phyloP scores from a whole-genome alignment of 2,797 vertebrate species.

The Miichthys miiuy region DNA sequence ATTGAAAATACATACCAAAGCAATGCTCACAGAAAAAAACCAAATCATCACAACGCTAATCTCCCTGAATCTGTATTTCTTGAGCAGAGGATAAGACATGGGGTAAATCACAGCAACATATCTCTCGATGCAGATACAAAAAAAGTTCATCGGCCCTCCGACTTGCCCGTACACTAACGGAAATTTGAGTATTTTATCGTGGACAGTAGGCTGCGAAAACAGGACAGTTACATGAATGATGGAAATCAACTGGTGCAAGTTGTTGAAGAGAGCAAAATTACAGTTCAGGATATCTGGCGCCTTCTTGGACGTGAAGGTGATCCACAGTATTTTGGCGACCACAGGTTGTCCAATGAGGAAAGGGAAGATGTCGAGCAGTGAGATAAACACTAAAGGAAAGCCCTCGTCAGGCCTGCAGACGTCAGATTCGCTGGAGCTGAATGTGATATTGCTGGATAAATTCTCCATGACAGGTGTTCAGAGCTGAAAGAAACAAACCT shows the following conservation, averaged over 20 bases:
- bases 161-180: constrained; percentile 21
- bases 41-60: constrained; percentile 28
- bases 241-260: constrained; percentile 26
- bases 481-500: constrained; percentile 3
- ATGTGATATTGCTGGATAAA: rapidly evolving
- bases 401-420: rapidly evolving
- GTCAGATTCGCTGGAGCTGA: rapidly evolving
- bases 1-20: rapidly evolving
- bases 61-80: constrained; percentile 60
- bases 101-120: constrained; percentile 63
- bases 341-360: constrained; percentile 48
- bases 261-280: constrained; percentile 56
- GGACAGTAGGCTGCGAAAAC: rapidly evolving
- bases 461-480: constrained; percentile 11
- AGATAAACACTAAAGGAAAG: rapidly evolving
- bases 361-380: background rate
- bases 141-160: constrained; percentile 50
- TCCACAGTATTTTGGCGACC: constrained; percentile 37
- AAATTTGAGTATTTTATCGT: rapidly evolving
- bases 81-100: constrained; percentile 59
- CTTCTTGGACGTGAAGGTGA: constrained; percentile 39
- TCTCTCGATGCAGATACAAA: constrained; percentile 64
- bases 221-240: background rate
- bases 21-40: background rate
- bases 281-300: constrained; percentile 46